Conservation (phyloP, 2,113 vertebrate species). For the Brachirus orientalis region DNA sequence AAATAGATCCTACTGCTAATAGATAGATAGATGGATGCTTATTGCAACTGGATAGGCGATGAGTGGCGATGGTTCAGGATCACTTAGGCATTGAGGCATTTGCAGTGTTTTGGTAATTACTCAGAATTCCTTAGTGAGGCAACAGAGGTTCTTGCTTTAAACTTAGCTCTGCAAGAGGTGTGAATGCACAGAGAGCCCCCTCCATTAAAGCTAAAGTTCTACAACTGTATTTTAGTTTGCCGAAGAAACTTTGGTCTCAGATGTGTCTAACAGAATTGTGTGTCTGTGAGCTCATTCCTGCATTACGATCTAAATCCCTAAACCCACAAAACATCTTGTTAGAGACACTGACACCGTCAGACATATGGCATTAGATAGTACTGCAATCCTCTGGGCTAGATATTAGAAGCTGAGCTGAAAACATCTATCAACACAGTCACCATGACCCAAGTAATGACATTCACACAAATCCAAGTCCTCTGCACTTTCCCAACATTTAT, state of each 20-base stretch:
- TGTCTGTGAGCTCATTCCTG: background rate
- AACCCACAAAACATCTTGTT: constrained; percentile 19
- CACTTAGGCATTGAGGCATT: too few relatives aligned
- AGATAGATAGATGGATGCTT: too few relatives aligned
- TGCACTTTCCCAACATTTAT: constrained; percentile 38
- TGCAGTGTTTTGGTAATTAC: too few relatives aligned
- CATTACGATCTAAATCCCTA: background rate
- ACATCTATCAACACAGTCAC: constrained; percentile 47
- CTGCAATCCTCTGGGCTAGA: constrained; percentile 9
- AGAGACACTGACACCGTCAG: constrained; percentile 2
- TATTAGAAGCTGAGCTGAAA: constrained; percentile 42
- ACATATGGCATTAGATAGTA: constrained; percentile 9
- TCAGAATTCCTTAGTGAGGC: too few relatives aligned
- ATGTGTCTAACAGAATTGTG: too few relatives aligned
- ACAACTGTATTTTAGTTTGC: background rate
- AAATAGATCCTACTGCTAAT: too few relatives aligned
- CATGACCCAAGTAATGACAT: constrained; percentile 50
- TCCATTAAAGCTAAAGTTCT: background rate
- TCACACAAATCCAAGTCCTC: constrained; percentile 40
- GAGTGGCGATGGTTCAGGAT: too few relatives aligned
- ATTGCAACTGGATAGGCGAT: too few relatives aligned
- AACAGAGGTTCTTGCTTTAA: background rate
- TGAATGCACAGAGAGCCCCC: background rate
- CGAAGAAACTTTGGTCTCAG: background rate
- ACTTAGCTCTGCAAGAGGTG: background rate